Base-by-base conservation (phyloP, 2,797 vertebrate genomes). In the Sylvia borin region DNA sequence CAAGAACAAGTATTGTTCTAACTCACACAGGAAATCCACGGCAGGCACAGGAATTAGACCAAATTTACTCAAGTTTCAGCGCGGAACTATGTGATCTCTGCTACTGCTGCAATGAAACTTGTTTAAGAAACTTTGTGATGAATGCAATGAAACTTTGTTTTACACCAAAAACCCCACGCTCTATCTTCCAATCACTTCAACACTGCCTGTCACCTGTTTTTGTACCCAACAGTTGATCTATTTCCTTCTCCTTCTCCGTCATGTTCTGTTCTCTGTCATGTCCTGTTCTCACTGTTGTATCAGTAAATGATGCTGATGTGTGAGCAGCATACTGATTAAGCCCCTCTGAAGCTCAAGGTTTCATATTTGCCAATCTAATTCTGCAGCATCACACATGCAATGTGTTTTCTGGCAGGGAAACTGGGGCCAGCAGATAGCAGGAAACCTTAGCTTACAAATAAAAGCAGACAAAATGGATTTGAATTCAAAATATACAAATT, bases 171-270 rank as follows among this genome's bases (percentile, higher is more conserved):
- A 26, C 8, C 1, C 24, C n/a, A 21, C 38, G 7, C 10, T 55
- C 42, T 91, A 29, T 82, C 76, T 94, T 66, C 76, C 55, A 64
- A 53, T 77, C 70, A 42, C 31, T 79, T 38, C 86, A 62, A 54
- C 25, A 21, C 11, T 84, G 82, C 29, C 88, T 68, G 53, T 95
- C 77, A 90, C 82, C 85, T 96, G 66, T 88, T 91, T 96, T 66
- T 47, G 70, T 54, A 45, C 32, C 27, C 32, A 71, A 42, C 21
- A 38, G 31, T 66, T 76, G 13, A 81, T 88, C 64, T 50, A 5
- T 60, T 95, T 96, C 93, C 84, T 91, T 85, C 94, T 88, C 12
- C 25, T 86, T 57, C 58, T 77, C 48, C 22, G 6, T 53, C 27
- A 3, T 22, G 27, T 68, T 47, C 73, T 57, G 61, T 92, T 95